phyloP scores from a whole-genome alignment of 2,113 vertebrate genomes.

The Pygoscelis adeliae region DNA sequence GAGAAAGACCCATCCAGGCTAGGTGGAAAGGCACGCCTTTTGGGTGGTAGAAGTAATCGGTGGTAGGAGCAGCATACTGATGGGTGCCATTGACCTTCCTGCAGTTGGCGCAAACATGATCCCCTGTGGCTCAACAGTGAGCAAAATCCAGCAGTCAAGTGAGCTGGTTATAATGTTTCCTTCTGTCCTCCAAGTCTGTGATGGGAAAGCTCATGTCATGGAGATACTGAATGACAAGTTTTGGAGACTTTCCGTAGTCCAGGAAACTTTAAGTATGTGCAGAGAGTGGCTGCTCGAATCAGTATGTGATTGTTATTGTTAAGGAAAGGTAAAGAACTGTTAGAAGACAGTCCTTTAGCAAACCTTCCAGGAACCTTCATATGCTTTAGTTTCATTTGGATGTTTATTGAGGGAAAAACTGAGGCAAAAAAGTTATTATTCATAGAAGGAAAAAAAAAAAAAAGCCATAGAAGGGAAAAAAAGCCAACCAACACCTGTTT shows the following conservation, averaged over 20 bases:
- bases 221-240: background rate
- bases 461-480: background rate
- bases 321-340: background rate
- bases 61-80: fast-evolving
- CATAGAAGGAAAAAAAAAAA: background rate
- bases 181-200: background rate
- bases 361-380: background rate
- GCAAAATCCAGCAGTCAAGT: background rate
- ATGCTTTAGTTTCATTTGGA: background rate
- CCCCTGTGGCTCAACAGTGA: background rate
- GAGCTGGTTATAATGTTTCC: background rate
- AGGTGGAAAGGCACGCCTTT: background rate
- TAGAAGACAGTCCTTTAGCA: background rate
- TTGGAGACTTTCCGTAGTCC: background rate
- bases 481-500: background rate
- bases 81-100: background rate
- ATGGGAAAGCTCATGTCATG: background rate
- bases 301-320: background rate
- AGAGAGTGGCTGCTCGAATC: background rate
- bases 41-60: background rate
- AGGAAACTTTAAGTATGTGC: background rate
- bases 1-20: background rate
- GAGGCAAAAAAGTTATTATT: background rate
- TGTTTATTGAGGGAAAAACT: background rate
- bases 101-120: background rate